Conservation (phyloP, 1,140 invertebrate species). For the Ctenoplectra terminalis region DNA sequence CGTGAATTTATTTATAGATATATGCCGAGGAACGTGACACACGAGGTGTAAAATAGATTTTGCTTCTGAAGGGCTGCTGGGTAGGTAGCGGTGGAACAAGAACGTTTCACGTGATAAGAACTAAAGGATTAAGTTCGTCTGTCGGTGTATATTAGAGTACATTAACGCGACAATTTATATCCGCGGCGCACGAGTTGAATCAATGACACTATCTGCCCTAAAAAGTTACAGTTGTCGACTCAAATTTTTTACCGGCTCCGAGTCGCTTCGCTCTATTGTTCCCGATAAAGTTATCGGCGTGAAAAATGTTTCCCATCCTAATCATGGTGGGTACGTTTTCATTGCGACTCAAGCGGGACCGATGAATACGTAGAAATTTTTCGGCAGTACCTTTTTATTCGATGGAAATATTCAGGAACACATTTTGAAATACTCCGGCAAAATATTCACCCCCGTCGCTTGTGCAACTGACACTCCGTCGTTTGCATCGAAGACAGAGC, state of each 20-base stretch:
- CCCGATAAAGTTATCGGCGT: background rate
- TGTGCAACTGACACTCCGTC: background rate
- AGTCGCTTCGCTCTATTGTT: background rate
- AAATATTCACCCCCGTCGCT: background rate
- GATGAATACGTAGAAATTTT: too few species aligned
- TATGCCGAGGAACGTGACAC: background rate
- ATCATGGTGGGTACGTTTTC: background rate
- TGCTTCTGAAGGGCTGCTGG: background rate
- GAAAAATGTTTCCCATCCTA: background rate
- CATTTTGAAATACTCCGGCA: background rate
- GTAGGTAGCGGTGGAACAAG: background rate
- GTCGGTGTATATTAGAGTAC: constrained; percentile 5
- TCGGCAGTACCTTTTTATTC: too few species aligned
- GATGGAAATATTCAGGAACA: too few species aligned
- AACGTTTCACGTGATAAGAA: background rate
- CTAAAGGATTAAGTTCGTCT: constrained; percentile 16
- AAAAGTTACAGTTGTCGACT: constrained; percentile 1
- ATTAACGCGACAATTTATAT: constrained; percentile 8
- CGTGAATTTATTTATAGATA: constrained; percentile 21
- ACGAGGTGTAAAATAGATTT: constrained; percentile 14
- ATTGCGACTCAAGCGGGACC: background rate
- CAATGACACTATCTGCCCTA: background rate
- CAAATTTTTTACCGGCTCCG: background rate
- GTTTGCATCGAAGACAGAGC: background rate
- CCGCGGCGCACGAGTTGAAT: constrained; percentile 19